These are phyloP conservation scores for Armadillidium nasatum DNA, from an alignment of 1,140 invertebrate species.

Conservation along the genomic window DNA sequence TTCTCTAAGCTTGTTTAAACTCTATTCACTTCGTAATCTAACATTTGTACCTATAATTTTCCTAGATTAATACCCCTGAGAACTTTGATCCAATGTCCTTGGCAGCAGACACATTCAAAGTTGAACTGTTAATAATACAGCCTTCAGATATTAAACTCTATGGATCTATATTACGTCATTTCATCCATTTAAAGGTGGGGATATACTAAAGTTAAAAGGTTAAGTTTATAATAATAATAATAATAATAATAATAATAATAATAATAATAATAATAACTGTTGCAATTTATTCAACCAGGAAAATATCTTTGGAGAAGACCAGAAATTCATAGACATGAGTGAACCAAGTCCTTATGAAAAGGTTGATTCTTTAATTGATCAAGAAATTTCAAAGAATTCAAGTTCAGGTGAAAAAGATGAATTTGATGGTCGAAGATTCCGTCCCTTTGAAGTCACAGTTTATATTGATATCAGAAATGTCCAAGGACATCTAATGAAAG, in stretches of 20 bases:
- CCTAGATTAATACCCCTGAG: slow-evolving; percentile 47
- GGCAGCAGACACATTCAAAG: slow-evolving; percentile 75
- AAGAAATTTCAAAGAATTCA: slow-evolving; percentile 30
- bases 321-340: slow-evolving; percentile 88
- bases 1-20: too few species aligned
- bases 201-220: not conserved
- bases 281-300: slow-evolving; percentile 56
- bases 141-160: slow-evolving; percentile 84
- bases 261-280: too few species aligned
- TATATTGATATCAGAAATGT: slow-evolving; percentile 93
- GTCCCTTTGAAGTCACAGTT: slow-evolving; percentile 84
- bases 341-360: slow-evolving; percentile 30
- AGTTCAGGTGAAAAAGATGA: slow-evolving; percentile 40
- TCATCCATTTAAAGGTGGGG: slow-evolving; percentile 74
- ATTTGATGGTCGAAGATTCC: slow-evolving; percentile 77
- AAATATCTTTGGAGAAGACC: slow-evolving; percentile 94
- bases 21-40: too few species aligned
- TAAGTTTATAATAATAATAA: not conserved
- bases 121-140: slow-evolving; percentile 82
- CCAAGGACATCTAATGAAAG: slow-evolving; percentile 83
- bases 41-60: too few species aligned
- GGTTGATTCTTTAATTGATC: slow-evolving; percentile 4
- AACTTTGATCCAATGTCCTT: slow-evolving; percentile 82
- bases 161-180: slow-evolving; percentile 79
- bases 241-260: too few species aligned